Evolutionary conservation across 2,888 invertebrate genomes (phyloP).

Genomic region (Drosophila quasianomalipes): DNA sequence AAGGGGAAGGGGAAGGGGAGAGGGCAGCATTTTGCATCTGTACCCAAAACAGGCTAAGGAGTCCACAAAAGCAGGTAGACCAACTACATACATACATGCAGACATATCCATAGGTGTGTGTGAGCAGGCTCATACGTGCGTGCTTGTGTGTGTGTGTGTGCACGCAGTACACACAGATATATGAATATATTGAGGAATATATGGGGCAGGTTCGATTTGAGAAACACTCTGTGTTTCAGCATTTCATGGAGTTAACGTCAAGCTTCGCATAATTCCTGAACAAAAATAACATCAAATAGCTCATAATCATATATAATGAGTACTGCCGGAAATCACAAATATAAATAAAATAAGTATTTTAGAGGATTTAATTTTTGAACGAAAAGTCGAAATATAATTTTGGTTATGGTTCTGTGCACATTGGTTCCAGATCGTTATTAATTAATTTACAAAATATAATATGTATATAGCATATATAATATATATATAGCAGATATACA

Average conservation of each 20-base stretch:
- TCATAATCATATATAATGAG: background rate
- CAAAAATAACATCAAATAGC: background rate
- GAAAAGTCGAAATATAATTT: background rate
- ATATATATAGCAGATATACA: no score
- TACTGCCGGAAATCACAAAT: background rate
- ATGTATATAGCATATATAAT: no score
- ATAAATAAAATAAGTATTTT: background rate
- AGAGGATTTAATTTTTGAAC: background rate
- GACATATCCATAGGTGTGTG: background rate
- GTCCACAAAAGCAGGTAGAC: slow-evolving; percentile 52
- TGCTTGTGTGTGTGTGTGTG: no score
- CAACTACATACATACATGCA: slow-evolving; percentile 20
- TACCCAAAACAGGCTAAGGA: slow-evolving; percentile 57
- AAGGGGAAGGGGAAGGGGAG: background rate
- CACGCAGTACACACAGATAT: slow-evolving; percentile 3
- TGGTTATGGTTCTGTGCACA: background rate
- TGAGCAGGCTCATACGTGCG: background rate
- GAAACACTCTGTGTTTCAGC: slow-evolving; percentile 21
- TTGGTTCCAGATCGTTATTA: background rate
- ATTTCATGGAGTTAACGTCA: background rate
- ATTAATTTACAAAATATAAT: background rate
- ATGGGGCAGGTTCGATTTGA: slow-evolving; percentile 45
- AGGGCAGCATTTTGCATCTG: slow-evolving; percentile 54
- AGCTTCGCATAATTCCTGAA: background rate
- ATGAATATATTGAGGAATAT: slow-evolving; percentile 31